Conservation (phyloP, 2,888 invertebrate species). For the Aphidoletes aphidimyza region DNA sequence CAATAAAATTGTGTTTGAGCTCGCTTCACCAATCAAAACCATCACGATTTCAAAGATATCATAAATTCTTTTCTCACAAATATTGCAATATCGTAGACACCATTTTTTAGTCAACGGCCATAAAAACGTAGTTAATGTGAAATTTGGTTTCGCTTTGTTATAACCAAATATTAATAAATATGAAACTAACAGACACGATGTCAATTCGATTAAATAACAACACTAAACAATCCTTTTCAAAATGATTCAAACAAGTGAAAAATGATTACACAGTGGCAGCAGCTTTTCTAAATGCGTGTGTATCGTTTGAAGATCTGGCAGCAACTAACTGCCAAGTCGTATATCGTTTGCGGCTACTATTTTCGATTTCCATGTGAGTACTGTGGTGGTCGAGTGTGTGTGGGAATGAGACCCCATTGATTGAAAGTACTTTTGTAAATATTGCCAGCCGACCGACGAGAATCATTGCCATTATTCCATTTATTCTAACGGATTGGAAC, state of each 20-base stretch:
- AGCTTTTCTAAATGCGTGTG: background rate
- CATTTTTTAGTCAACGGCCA: too few species aligned
- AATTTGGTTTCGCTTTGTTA: too few species aligned
- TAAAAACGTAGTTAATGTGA: too few species aligned
- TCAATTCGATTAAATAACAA: background rate
- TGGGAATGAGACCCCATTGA: slow-evolving; percentile 9
- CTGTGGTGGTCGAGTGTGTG: background rate
- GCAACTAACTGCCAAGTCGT: slow-evolving; percentile 38
- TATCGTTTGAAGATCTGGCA: slow-evolving; percentile 19
- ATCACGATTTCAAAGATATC: slow-evolving; percentile 3
- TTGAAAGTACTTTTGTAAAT: background rate
- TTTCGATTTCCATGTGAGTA: background rate
- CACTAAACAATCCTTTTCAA: background rate
- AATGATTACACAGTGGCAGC: background rate
- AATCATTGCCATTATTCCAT: slow-evolving; percentile 1
- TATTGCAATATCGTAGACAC: background rate
- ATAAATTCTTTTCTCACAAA: slow-evolving; percentile 34
- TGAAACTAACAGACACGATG: too few species aligned
- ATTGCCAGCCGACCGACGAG: background rate
- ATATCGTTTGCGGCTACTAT: slow-evolving; percentile 10
- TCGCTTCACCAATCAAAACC: background rate
- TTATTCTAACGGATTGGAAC: background rate
- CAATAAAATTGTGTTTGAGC: slow-evolving; percentile 25
- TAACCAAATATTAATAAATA: too few species aligned
- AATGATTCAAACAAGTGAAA: slow-evolving; percentile 18